Evolutionary conservation across 1,140 invertebrate genomes (phyloP), one percentile per base, ranked within the genome.

Genomic region (Eriocheir sinensis): DNA sequence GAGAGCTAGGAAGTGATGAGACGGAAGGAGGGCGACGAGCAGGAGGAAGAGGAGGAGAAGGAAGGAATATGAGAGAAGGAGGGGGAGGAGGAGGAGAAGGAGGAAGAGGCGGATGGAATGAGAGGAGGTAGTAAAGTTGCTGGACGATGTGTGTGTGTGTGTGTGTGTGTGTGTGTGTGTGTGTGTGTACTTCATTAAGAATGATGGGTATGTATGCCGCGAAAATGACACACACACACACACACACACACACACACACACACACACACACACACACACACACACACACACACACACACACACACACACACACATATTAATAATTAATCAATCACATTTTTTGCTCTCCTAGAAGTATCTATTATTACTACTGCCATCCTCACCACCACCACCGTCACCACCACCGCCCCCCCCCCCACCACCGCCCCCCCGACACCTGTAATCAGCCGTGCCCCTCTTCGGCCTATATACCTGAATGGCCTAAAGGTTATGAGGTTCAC

Each of bases 101-200:
- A 72, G 60, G 60, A n/a, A 72, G n/a, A n/a, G 60, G n/a, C 12
- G 60, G 60, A 72, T 15, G 60, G 60, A 72, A 72, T n/a, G n/a
- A n/a, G n/a, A n/a, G n/a, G n/a, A n/a, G n/a, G n/a, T n/a, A n/a
- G n/a, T n/a, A n/a, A n/a, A n/a, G 12, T 15, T 72, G 60, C n/a
- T 15, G 12, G 60, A 15, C 12, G 12, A n/a, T 83, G 80, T 83
- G 80, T 83, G 80, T 83, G 80, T 83, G 80, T 83, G 80, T 83
- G 80, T 83, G 80, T 72, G 60, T 72, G 60, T 72, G 60, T 72
- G 60, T 72, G 60, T 72, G 60, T 72, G 60, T 72, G 60, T 72
- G 60, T 72, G 60, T 72, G 60, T 72, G 60, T 72, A n/a, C n/a
- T n/a, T 53, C 12, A 53, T 17, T 53, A 53, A 53, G 21, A 53